Evolutionary conservation across 2,797 vertebrate genomes (phyloP), one percentile per base, ranked within the genome.

Genomic region (Pempheris klunzingeri): DNA sequence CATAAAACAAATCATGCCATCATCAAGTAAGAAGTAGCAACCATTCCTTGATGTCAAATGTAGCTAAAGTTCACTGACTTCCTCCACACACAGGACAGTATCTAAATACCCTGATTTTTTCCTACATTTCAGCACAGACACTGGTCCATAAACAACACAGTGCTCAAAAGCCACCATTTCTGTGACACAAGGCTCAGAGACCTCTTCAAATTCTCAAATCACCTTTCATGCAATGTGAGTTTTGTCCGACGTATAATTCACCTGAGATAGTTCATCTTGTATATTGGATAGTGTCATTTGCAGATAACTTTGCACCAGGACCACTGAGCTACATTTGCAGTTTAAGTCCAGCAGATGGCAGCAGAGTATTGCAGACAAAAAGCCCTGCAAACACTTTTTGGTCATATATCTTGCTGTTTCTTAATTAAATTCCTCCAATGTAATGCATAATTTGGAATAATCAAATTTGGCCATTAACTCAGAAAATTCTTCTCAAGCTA

Each of bases 331-430:
- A 17, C 30, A 59, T 18, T 78, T 83, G 38, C 81, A 79, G 11
- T 62, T 39, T 4, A n/a, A 32, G 62, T 34, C 92, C 90, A 91
- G 80, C 34, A 88, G 71, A 74, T 77, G 82, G 80, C 71, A 72
- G 75, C 74, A 90, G 67, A 81, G 76, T 20, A 30, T 34, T 70
- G n/a, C 54, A 46, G n/a, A 50, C 14, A 44, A 55, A 57, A 53
- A 34, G 26, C 8, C 13, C 34, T 58, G 30, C 43, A n/a, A n/a
- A 22, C 30, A 39, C 34, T 43, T 3, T 5, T 2, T 54, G 20
- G 32, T 43, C 3, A 69, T 46, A 62, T 67, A 57, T 66, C 44
- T 38, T 3, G 32, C 12, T 41, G 5, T 53, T 5, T 49, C 32
- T 58, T 2, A 22, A n/a, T n/a, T 53, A n/a, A 15, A 63, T 47